phyloP scores from a whole-genome alignment of 2,113 vertebrate genomes.

The Pionites leucogaster region DNA sequence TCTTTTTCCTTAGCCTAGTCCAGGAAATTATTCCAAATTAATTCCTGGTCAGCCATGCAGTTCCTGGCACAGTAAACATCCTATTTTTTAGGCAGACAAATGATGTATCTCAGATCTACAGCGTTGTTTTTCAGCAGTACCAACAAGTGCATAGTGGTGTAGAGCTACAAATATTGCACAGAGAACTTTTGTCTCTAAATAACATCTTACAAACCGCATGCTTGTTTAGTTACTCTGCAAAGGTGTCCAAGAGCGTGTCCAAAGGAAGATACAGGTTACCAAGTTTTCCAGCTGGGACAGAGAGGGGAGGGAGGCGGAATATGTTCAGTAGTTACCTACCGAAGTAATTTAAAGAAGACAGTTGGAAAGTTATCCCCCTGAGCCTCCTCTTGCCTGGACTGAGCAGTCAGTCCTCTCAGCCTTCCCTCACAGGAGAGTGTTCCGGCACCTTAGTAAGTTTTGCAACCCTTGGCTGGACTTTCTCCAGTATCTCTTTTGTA shows the following conservation, averaged over 20 bases:
- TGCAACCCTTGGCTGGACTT: not conserved
- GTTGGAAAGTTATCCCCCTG: not conserved
- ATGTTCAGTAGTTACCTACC: not conserved
- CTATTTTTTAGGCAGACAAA: not conserved
- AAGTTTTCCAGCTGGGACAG: not conserved
- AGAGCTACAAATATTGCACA: not conserved
- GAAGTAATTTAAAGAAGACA: not conserved
- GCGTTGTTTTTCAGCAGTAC: not conserved
- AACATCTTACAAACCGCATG: not conserved
- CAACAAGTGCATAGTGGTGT: accelerated
- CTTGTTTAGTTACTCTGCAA: not conserved
- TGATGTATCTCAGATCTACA: not conserved
- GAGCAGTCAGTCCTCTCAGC: not conserved
- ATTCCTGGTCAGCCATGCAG: constrained; percentile 17
- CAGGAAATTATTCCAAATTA: constrained; percentile 48
- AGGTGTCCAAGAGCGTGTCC: not conserved
- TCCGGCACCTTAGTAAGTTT: not conserved
- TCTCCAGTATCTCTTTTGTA: not conserved
- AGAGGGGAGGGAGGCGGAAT: not conserved
- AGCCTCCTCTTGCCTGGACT: not conserved
- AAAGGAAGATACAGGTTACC: not conserved
- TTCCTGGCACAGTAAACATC: constrained; percentile 18
- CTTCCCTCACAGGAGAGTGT: not conserved
- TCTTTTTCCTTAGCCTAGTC: constrained; percentile 12
- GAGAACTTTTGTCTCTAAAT: not conserved